Percentiles rank a stretch among this genome's conserved stretches.
These are phyloP conservation scores for Loris lydekkerianus DNA, from an alignment of 2,797 vertebrate species.

Conservation along the genomic window DNA sequence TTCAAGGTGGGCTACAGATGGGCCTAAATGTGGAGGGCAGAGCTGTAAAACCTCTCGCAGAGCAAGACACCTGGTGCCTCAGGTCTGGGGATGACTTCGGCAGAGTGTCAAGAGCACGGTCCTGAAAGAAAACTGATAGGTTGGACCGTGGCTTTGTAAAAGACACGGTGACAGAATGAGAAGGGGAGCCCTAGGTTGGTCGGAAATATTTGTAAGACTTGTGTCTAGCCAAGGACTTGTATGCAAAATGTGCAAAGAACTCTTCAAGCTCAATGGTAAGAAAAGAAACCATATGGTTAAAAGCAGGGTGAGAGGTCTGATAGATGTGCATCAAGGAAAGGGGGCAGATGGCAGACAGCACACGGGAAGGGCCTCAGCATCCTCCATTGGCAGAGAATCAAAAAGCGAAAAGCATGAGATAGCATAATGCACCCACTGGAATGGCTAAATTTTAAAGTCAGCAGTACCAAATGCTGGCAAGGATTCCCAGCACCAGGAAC, in stretches of 20 bases:
- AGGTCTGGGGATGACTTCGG: neutral
- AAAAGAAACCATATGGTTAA: too few species aligned
- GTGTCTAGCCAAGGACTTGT: fast-evolving
- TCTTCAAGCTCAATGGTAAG: neutral
- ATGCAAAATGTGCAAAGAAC: neutral
- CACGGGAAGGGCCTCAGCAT: fast-evolving
- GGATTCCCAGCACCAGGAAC: fast-evolving
- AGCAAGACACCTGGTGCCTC: neutral
- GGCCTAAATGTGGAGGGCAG: too few species aligned
- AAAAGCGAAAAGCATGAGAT: neutral
- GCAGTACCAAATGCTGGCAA: fast-evolving
- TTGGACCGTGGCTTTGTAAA: neutral
- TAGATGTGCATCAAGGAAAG: neutral
- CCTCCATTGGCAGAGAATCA: fast-evolving
- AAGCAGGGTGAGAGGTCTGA: neutral
- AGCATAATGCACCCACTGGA: too few species aligned
- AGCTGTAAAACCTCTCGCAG: neutral
- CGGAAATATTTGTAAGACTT: fast-evolving
- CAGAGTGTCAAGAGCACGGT: too few species aligned
- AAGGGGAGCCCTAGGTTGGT: too few species aligned
- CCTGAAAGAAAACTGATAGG: neutral
- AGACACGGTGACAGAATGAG: neutral
- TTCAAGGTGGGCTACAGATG: neutral
- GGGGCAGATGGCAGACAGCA: fast-evolving
- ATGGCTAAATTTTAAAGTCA: neutral